Evolutionary conservation across 2,113 vertebrate genomes (phyloP).

Genomic region (Australoheros scitulus): DNA sequence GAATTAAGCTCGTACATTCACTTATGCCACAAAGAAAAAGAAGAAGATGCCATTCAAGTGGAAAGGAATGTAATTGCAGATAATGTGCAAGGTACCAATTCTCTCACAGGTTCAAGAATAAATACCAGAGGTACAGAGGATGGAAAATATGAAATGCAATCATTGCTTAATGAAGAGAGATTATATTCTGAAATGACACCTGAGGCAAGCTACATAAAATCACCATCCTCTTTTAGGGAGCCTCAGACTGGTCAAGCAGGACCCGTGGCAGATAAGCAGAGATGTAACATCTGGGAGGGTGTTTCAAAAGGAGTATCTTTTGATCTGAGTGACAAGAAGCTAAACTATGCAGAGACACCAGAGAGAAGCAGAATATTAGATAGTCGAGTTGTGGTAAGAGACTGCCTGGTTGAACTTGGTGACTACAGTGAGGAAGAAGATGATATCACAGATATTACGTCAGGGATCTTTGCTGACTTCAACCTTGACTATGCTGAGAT

Average conservation of each 20-base stretch:
- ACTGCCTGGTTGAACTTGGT: conserved; percentile 75
- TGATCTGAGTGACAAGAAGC: conserved; percentile 43
- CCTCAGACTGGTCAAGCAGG: conserved; percentile 32
- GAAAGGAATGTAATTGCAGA: conserved; percentile 40
- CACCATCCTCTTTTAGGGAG: conserved; percentile 50
- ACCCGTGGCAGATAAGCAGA: conserved; percentile 48
- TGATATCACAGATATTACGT: conserved; percentile 82
- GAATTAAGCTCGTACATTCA: conserved; percentile 70
- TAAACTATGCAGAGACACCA: conserved; percentile 52
- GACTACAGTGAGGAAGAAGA: conserved; percentile 82
- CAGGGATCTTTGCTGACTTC: conserved; percentile 82
- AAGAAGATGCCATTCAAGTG: conserved; percentile 39
- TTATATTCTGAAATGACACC: conserved; percentile 59
- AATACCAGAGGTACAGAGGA: conserved; percentile 32
- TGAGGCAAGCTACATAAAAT: conserved; percentile 52
- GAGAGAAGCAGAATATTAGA: conserved; percentile 52
- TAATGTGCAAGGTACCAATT: conserved; percentile 50
- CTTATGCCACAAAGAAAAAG: conserved; percentile 63
- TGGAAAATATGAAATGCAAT: conserved; percentile 43
- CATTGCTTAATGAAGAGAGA: conserved; percentile 52
- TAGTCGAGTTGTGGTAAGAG: conserved; percentile 63
- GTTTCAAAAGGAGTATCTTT: conserved; percentile 35
- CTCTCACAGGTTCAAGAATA: conserved; percentile 24
- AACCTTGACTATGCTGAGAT: conserved; percentile 81
- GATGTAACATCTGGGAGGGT: conserved; percentile 53